Conservation (phyloP, 1,140 invertebrate genomes). For the Drosophila baimaii region DNA sequence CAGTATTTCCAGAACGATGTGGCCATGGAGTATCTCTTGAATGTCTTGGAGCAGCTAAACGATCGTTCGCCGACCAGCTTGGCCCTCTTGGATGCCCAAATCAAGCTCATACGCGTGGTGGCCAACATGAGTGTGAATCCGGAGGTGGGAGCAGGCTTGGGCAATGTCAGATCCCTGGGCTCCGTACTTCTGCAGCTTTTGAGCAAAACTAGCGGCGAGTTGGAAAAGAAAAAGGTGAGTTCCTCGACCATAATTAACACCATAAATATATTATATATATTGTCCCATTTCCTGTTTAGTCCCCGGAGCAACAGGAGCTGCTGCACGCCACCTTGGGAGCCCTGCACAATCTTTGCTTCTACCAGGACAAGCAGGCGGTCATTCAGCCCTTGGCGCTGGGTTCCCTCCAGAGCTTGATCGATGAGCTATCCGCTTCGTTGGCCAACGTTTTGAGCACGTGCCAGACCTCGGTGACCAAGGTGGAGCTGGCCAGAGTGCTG, state of each 20-base stretch:
- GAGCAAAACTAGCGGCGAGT: slow-evolving; percentile 24
- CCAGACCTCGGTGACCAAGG: slow-evolving; percentile 52
- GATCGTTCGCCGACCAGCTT: slow-evolving; percentile 55
- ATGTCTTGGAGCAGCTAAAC: slow-evolving; percentile 71
- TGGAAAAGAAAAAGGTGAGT: slow-evolving; percentile 32
- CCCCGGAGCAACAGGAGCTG: slow-evolving; percentile 71
- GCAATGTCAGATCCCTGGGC: slow-evolving; percentile 77
- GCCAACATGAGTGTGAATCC: slow-evolving; percentile 91
- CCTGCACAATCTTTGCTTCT: slow-evolving; percentile 82
- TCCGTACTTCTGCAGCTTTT: slow-evolving; percentile 65
- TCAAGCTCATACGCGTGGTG: slow-evolving; percentile 87
- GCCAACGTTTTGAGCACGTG: slow-evolving; percentile 58
- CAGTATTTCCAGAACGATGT: slow-evolving; percentile 84
- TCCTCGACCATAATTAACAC: background rate
- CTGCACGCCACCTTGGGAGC: slow-evolving; percentile 82
- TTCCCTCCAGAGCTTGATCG: slow-evolving; percentile 71
- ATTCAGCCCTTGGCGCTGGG: slow-evolving; percentile 38
- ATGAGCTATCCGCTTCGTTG: slow-evolving; percentile 60
- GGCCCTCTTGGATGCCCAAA: slow-evolving; percentile 84
- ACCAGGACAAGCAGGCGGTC: slow-evolving; percentile 70
- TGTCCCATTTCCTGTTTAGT: slow-evolving; percentile 4
- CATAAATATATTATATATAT: background rate
- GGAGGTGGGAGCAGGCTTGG: slow-evolving; percentile 87
- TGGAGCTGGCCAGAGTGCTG: slow-evolving; percentile 82
- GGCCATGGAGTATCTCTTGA: slow-evolving; percentile 82